Base-by-base conservation (phyloP, 2,888 invertebrate species). In the Ommatoiulus sabulosus region DNA sequence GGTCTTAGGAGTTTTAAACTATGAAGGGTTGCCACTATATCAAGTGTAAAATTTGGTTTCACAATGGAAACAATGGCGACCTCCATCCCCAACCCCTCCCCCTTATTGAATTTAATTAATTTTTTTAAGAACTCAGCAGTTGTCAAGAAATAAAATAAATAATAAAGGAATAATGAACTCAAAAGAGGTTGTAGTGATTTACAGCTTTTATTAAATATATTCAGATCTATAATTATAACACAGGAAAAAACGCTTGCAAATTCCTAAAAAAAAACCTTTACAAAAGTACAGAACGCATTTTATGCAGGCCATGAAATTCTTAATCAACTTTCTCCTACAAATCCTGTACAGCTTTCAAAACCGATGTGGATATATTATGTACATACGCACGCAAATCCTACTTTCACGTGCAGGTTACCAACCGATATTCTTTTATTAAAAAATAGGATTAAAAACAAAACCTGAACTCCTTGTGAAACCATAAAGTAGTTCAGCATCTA, bases 161-260 rank as follows among this genome's bases (percentile, higher is more conserved):
- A 35, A 35, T 35, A 35, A 35, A 0, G 35, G 0, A 35, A 35
- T 35, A 35, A 35, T 35, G 35, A 35, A 35, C 35, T 1, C 35
- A 35, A 35, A 35, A 35, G 35, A 35, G 35, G 35, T 35, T 35
- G 35, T 35, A 1, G 35, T 35, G 35, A 35, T 72, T 72, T 72
- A 72, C n/a, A 72, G 20, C 72, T 72, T 72, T 72, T 72, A 72
- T 24, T 72, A 10, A 72, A 72, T 72, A 72, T 72, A 72, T 10
- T 72, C 72, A 72, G 72, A 72, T 72, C 72, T 72, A 72, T 72
- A 72, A 72, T 72, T 5, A 72, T 24, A 20, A 72, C 72, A 72
- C 24, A 72, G 24, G 24, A 63, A 72, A 72, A 72, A 52, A 52
- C 48, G 5, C 24, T 72, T 72, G 72, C 72, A 72, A 72, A 72